Conservation (phyloP, 2,888 invertebrate species). For the Ectobius pallidus region DNA sequence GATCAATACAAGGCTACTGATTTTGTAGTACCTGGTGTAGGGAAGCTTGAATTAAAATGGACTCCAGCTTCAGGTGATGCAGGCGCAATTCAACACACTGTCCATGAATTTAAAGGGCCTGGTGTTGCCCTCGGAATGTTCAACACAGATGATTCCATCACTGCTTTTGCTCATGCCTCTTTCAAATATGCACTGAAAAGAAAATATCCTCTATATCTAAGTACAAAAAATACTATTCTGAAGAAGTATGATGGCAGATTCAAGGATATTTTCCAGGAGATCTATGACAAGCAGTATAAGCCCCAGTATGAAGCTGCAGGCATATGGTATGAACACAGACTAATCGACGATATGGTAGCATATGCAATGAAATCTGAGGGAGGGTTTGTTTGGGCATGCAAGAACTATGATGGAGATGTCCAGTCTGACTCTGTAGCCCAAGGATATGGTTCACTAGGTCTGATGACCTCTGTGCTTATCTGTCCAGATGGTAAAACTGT, state of each 20-base stretch:
- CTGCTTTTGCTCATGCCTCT: conserved; percentile 93
- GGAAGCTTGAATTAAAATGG: conserved; percentile 85
- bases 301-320: conserved; percentile 79
- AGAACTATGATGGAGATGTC: conserved; percentile 99
- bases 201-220: conserved; percentile 88
- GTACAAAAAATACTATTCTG: conserved; percentile 96
- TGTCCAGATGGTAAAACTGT: conserved; percentile 98
- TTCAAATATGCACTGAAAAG: conserved; percentile 87
- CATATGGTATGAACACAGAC: conserved; percentile 97
- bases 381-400: conserved; percentile 99
- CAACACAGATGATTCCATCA: conserved; percentile 94
- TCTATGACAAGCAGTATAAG: conserved; percentile 90
- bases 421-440: conserved; percentile 98
- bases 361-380: conserved; percentile 98
- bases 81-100: conserved; percentile 71
- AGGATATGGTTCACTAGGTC: conserved; percentile 92
- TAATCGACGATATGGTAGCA: conserved; percentile 99
- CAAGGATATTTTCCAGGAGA: conserved; percentile 96
- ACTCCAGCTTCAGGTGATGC: conserved; percentile 67
- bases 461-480: conserved; percentile 97
- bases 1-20: conserved; percentile 98
- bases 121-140: conserved; percentile 96
- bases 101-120: conserved; percentile 80
- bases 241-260: conserved; percentile 96
- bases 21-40: conserved; percentile 90